phyloP scores from a whole-genome alignment of 2,888 invertebrate genomes.

The Micoletzkya japonica region DNA sequence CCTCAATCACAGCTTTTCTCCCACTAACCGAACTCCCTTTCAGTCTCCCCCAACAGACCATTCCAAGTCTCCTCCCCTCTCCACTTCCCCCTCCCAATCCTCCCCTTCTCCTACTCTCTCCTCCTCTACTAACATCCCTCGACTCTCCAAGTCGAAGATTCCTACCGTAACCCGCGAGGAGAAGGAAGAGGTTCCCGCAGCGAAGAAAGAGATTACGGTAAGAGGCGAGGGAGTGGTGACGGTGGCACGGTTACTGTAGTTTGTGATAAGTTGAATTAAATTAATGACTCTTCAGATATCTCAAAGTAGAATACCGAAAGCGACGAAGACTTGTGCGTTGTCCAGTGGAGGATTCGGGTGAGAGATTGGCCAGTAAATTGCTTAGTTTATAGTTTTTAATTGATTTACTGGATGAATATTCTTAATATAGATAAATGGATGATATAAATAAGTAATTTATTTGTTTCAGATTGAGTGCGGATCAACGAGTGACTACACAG shows the following conservation, averaged over 20 bases:
- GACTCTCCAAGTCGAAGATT: slow-evolving; percentile 19
- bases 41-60: slow-evolving; percentile 21
- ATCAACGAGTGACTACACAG: slow-evolving; percentile 25
- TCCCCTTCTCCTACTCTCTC: neutral
- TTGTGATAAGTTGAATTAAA: neutral
- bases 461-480: neutral
- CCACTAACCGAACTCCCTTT: slow-evolving; percentile 22
- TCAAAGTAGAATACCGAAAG: slow-evolving; percentile 21
- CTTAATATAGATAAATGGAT: neutral
- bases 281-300: slow-evolving; percentile 6
- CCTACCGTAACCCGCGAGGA: slow-evolving; percentile 4
- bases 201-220: neutral
- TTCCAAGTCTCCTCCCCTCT: too few relatives aligned
- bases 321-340: slow-evolving; percentile 21
- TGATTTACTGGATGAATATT: neutral
- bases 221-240: slow-evolving; percentile 5
- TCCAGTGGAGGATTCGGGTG: slow-evolving; percentile 22
- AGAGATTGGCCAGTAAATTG: neutral
- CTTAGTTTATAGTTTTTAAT: neutral
- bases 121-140: slow-evolving; percentile 14
- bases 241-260: slow-evolving; percentile 21
- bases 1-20: slow-evolving; percentile 6
- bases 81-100: too few relatives aligned
- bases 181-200: neutral
- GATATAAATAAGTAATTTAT: neutral